Conservation (phyloP, 2,113 vertebrate species). For the Caranx ignobilis region DNA sequence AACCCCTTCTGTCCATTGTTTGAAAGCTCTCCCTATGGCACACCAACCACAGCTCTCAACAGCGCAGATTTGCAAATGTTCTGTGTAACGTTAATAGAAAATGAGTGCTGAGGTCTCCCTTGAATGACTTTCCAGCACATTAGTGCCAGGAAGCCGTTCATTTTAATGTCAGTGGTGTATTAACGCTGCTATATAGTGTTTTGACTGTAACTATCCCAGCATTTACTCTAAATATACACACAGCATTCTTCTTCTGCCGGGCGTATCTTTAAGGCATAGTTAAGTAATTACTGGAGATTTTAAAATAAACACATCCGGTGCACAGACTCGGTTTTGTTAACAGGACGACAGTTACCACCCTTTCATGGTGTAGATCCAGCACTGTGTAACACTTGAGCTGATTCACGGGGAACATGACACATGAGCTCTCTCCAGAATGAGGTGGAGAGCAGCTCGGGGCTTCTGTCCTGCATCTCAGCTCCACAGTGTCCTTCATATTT, state of each 20-base stretch:
- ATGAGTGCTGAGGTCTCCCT: constrained; percentile 65
- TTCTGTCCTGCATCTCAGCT: constrained; percentile 48
- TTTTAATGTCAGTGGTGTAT: constrained; percentile 77
- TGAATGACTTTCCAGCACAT: constrained; percentile 78
- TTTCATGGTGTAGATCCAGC: constrained; percentile 56
- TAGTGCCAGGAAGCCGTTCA: constrained; percentile 76
- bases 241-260: constrained; percentile 68
- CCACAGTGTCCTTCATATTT: constrained; percentile 59
- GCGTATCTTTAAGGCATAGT: constrained; percentile 78
- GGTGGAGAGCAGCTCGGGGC: constrained; percentile 46
- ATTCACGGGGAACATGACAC: constrained; percentile 57
- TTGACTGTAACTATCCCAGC: constrained; percentile 74
- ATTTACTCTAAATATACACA: constrained; percentile 80
- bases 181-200: constrained; percentile 69
- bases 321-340: constrained; percentile 66
- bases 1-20: constrained; percentile 70
- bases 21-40: constrained; percentile 61
- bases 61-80: constrained; percentile 64
- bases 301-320: constrained; percentile 81
- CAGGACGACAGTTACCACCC: constrained; percentile 55
- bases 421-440: constrained; percentile 37
- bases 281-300: constrained; percentile 78
- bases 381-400: constrained; percentile 60
- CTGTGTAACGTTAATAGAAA: constrained; percentile 78
- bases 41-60: constrained; percentile 51